Percentiles rank a stretch among this genome's conserved stretches.
phyloP scores from a whole-genome alignment of 2,888 invertebrate species.

The Melanargia galathea region DNA sequence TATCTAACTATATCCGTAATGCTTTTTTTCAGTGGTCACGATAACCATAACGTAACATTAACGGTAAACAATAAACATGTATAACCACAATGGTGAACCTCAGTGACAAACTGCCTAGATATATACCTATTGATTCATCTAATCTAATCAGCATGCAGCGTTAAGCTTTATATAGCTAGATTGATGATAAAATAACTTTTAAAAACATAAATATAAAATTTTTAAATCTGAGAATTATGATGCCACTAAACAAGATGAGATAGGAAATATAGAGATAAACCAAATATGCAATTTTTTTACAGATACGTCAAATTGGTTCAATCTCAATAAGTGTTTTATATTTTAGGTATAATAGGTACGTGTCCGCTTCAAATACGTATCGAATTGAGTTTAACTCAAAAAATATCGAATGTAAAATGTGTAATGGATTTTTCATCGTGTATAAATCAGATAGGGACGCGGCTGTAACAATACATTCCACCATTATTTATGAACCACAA shows the following conservation, averaged over 20 bases:
- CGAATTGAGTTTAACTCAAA: slow-evolving; percentile 1
- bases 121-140: too few species aligned
- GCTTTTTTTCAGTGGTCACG: too few species aligned
- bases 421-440: slow-evolving; percentile 15
- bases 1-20: too few species aligned
- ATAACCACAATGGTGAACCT: too few species aligned
- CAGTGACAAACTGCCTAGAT: too few species aligned
- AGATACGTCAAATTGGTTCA: background rate
- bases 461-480: background rate
- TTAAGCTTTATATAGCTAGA: too few species aligned
- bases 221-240: too few species aligned
- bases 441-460: slow-evolving; percentile 10
- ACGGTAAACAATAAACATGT: too few species aligned
- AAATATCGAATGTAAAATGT: slow-evolving; percentile 5
- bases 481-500: background rate
- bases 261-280: background rate
- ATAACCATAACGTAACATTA: too few species aligned
- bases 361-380: background rate
- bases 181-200: background rate
- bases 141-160: too few species aligned
- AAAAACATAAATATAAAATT: too few species aligned
- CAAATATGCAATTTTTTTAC: background rate
- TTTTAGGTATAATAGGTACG: background rate
- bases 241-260: background rate
- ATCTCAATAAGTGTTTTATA: background rate